Evolutionary conservation across 2,797 vertebrate species (phyloP), one percentile per base, ranked within the genome.

Genomic region (Crax fasciolata): DNA sequence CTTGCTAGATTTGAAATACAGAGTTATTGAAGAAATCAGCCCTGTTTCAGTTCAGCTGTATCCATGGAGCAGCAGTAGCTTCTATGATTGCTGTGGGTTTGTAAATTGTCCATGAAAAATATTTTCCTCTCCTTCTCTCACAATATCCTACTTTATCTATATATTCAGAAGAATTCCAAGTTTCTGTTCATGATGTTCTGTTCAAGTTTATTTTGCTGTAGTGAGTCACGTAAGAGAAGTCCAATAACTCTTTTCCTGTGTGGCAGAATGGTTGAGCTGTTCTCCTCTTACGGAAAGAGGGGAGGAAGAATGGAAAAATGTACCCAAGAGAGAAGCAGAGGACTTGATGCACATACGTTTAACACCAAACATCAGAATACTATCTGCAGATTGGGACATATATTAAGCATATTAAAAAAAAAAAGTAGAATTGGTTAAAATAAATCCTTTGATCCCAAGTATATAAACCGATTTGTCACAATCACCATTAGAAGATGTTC

Each of bases 111-210:
- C 13, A 38, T 87, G 27, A 43, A 84, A 93, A 94, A 72, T 72
- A 93, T 83, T 95, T 87, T 75, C 38, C 44, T 63, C 35, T 38
- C 30, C 76, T 84, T 84, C 48, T 74, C 52, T 83, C 61, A 14
- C 54, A 62, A 30, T 78, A 71, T 25, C 49, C 95, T 84, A 41
- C 11, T 91, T 93, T 86, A 80, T 91, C 52, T 86, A 28, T 55
- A 46, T 44, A 87, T 87, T 93, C 90, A 76, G 57, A 84, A 74
- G 39, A 44, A 54, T 38, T 89, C 46, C 43, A 91, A 5, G 11
- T 95, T 94, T 77, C 80, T 25, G 5, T 84, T 87, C 70, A 77
- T 66, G 43, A 35, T 74, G 9, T 89, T 90, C 51, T 75, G 32
- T 75, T 77, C 61, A 30, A 83, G 71, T 58, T 89, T 82, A 76